Evolutionary conservation across 2,113 vertebrate genomes (phyloP).

Genomic region (Haliaeetus leucogaster): DNA sequence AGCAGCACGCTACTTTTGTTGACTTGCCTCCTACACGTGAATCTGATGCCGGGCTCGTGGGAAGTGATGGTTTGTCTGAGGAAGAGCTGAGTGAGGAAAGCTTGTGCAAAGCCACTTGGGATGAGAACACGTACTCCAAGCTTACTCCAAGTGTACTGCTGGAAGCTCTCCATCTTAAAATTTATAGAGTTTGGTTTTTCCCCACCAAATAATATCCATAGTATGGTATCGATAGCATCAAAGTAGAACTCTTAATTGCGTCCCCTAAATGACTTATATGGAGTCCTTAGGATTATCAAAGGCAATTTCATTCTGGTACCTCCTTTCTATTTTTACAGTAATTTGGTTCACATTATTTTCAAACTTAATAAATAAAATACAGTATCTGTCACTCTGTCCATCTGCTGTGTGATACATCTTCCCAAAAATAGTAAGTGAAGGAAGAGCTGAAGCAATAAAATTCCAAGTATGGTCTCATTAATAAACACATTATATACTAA

Average conservation of each 20-base stretch:
- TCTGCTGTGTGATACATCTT: slow-evolving; percentile 29
- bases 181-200: neutral
- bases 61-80: neutral
- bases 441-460: slow-evolving; percentile 9
- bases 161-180: neutral
- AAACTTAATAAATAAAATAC: slow-evolving; percentile 35
- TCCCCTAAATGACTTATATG: neutral
- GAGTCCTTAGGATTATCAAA: neutral
- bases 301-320: neutral
- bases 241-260: neutral
- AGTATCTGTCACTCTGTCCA: slow-evolving; percentile 24
- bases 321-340: neutral
- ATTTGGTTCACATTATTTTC: slow-evolving; percentile 5
- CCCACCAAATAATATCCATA: neutral
- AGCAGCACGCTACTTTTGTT: neutral
- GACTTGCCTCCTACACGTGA: neutral
- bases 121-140: neutral
- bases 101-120: neutral
- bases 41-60: neutral
- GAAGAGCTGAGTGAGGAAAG: neutral
- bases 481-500: neutral
- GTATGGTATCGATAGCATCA: neutral
- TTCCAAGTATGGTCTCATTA: neutral
- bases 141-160: neutral
- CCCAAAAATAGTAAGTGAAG: slow-evolving; percentile 26